These are phyloP conservation scores for Astreopora myriophthalma DNA, from an alignment of 64 coral and sea anemone species.

Conservation along the genomic window DNA sequence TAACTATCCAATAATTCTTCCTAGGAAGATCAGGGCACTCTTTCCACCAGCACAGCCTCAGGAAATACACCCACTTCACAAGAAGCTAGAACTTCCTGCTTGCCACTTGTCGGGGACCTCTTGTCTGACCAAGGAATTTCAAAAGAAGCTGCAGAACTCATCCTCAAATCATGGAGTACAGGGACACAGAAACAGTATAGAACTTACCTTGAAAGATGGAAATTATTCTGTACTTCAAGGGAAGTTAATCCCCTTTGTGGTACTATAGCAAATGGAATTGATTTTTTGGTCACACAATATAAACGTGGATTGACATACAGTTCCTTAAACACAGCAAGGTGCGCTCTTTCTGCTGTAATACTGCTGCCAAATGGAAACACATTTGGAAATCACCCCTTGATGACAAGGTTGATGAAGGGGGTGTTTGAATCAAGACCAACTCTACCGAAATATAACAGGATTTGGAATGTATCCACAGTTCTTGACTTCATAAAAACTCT, in stretches of 20 bases:
- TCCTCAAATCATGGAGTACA: constrained; percentile 26
- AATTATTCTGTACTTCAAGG: constrained; percentile 54
- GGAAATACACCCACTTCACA: constrained; percentile 57
- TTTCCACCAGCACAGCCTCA: constrained; percentile 46
- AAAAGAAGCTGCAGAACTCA: constrained; percentile 59
- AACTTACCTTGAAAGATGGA: constrained; percentile 61
- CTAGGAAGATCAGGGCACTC: constrained; percentile 31
- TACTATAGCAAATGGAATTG: constrained; percentile 30
- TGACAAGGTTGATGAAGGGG: no score
- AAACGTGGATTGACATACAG: not conserved
- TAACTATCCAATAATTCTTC: constrained; percentile 52
- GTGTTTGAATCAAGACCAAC: no score
- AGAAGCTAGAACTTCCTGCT: constrained; percentile 50
- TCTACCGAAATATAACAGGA: no score
- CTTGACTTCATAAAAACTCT: no score
- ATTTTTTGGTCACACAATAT: not conserved
- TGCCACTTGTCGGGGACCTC: constrained; percentile 53
- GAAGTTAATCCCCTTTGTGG: constrained; percentile 52
- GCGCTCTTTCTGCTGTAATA: constrained; percentile 54
- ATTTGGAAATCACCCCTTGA: not conserved
- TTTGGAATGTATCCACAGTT: no score
- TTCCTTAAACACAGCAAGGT: constrained; percentile 59
- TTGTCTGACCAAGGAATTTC: constrained; percentile 58
- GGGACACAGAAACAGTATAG: constrained; percentile 53
- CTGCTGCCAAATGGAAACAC: constrained; percentile 30